phyloP scores from a whole-genome alignment of 1,140 invertebrate species.

The Zaprionus lachaisei region DNA sequence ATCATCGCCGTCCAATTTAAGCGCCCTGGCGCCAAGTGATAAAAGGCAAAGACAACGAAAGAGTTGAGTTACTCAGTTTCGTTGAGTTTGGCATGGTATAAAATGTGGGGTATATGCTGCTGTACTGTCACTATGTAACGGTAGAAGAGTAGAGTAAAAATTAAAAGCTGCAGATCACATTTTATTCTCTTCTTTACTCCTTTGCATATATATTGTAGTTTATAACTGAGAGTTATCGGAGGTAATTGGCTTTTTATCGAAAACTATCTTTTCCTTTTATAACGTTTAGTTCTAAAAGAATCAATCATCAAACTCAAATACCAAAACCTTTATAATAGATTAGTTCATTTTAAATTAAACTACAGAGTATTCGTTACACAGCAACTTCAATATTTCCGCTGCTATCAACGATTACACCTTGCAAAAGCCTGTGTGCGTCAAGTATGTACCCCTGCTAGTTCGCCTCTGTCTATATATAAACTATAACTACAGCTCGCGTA shows the following conservation, averaged over 20 bases:
- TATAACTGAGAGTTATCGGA: background rate
- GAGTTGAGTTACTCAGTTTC: slow-evolving; percentile 12
- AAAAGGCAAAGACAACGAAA: slow-evolving; percentile 28
- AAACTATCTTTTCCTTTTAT: background rate
- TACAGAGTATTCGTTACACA: slow-evolving; percentile 2
- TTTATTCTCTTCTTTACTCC: too few species aligned
- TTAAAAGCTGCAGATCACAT: too few species aligned
- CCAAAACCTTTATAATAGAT: background rate
- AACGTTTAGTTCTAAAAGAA: too few species aligned
- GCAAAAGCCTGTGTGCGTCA: slow-evolving; percentile 35
- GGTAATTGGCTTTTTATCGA: too few species aligned
- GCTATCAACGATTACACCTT: slow-evolving; percentile 37
- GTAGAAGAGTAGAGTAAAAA: background rate
- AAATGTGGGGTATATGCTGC: slow-evolving; percentile 17
- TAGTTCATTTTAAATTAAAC: background rate
- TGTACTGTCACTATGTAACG: background rate
- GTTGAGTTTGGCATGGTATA: background rate
- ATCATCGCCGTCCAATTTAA: slow-evolving; percentile 41
- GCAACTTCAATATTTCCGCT: background rate
- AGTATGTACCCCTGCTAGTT: slow-evolving; percentile 33
- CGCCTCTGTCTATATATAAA: slow-evolving; percentile 4
- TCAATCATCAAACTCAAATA: too few species aligned
- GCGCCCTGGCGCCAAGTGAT: slow-evolving; percentile 50
- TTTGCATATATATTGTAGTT: too few species aligned
- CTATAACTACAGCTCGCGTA: background rate